Evolutionary conservation across 2,888 invertebrate genomes (phyloP), one percentile per base, ranked within the genome.

Genomic region (Parochlus steinenii): DNA sequence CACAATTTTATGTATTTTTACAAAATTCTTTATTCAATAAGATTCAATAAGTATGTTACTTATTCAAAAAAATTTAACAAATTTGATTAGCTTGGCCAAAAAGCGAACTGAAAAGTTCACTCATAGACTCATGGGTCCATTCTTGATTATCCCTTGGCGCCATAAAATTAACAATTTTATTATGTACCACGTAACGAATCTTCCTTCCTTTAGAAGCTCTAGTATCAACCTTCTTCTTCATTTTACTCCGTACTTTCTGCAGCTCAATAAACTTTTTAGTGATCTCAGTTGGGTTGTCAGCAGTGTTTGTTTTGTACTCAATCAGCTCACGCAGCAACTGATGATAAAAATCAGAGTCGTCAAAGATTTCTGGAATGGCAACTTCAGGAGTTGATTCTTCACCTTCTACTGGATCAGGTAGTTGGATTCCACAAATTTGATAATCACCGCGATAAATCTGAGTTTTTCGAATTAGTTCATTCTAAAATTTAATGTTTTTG

Each of bases 311-410:
- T 58, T 92, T 92, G 43, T 78, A 76, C 54, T 95, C 90, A 42
- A 97, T 92, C 24, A 97, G 62, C 54, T 95, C 92, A 42, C 87
- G 64, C 27, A 97, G 61, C 36, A 93, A 63, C 48, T 90, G 86
- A 56, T 93, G 92, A 57, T 97, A 97, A 55, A 97, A 97, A 53
- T 97, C 97, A 48, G 82, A 83, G 51, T 97, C 97, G 55, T 97
- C 93, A 61, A 87, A 97, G 48, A 95, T 82, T 60, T 95, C 83
- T 0, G 65, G 49, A 48, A 83, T 75, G 42, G 74, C 71, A 45
- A 76, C 72, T 44, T 70, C 69, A 39, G 59, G 51, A 32, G 63
- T 58, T 43, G 58, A 61, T 12, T 58, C 49, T 33, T 55, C 50
- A 43, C 46, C 55, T 8, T 41, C 47, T 4, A 49, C 43, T 3